Base-by-base conservation (phyloP, 2,797 vertebrate species). In the Florisuga fusca region DNA sequence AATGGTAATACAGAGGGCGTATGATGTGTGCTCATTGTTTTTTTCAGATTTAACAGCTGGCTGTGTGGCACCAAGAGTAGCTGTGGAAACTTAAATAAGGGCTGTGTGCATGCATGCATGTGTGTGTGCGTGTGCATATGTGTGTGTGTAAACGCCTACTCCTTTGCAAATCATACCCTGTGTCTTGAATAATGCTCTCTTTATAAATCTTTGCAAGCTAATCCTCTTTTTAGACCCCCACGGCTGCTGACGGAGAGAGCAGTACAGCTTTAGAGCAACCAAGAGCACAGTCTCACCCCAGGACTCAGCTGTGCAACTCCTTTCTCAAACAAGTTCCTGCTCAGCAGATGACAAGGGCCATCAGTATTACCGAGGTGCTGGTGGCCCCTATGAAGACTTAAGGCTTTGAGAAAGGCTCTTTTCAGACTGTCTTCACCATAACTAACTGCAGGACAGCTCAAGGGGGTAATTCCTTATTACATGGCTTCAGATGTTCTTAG, bases 41-140 rank as follows among this genome's bases (percentile, higher is more conserved):
- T 94, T 95, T 96, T 97, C 3, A 67, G 96, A 91, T 96, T 92
- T 94, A 95, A 95, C 95, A 96, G 95, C 96, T 96, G 95, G 91
- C 91, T 96, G 92, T 57, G 0, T 87, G 86, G 73, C 71, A 61
- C 57, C 80, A 33, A 84, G 83, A 25, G 83, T 89, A 94, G 87
- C 94, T 81, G 69, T 76, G 76, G 76, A 93, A 95, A 94, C 79
- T 90, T 59, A 69, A 62, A 87, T 59, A 73, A 33, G 59, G 38
- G 89, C 54, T 8, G 33, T 36, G 57, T 10, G 46, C 46, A 46
- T 46, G 46, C 19, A 20, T 21, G 16, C n/a, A n/a, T 0, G 0
- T 11, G 26, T 12, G 13, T 5, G 46, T 5, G 21, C 9, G 25
- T 5, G 66, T 33, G 31, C 33, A 7, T 15, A 17, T 55, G 51